Conservation (phyloP, 2,797 vertebrate species). For the Peromyscus nudipes region DNA sequence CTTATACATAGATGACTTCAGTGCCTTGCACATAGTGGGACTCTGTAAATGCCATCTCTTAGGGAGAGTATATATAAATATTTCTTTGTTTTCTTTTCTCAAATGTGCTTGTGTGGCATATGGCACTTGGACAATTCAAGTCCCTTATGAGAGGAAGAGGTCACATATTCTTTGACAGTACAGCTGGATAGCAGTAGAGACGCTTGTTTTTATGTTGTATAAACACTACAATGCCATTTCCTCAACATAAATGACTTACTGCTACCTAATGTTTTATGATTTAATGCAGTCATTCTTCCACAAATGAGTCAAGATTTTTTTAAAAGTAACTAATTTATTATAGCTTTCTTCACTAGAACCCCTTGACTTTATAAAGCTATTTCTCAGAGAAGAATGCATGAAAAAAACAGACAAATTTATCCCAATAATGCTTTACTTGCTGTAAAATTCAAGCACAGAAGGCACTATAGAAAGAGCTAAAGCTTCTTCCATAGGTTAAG, state of each 20-base stretch:
- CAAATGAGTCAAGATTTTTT: background rate
- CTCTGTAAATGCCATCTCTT: background rate
- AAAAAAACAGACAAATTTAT: background rate
- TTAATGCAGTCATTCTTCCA: constrained; percentile 21
- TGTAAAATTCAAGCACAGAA: background rate
- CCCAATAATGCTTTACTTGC: background rate
- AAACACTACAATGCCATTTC: background rate
- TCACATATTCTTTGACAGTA: background rate
- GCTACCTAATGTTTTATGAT: constrained; percentile 7
- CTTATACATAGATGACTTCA: background rate
- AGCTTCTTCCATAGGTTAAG: background rate
- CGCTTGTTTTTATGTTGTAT: background rate
- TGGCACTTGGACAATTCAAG: background rate
- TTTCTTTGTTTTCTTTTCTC: background rate
- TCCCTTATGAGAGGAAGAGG: background rate
- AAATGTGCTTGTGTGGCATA: background rate
- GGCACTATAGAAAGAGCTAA: background rate
- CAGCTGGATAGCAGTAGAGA: background rate
- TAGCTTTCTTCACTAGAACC: background rate
- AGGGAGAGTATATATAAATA: background rate
- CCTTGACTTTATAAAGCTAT: background rate
- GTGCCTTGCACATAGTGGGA: background rate
- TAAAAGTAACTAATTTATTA: background rate
- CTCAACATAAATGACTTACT: background rate
- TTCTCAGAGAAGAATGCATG: background rate